phyloP scores from a whole-genome alignment of 2,888 invertebrate genomes.

The Melanostoma scalare region DNA sequence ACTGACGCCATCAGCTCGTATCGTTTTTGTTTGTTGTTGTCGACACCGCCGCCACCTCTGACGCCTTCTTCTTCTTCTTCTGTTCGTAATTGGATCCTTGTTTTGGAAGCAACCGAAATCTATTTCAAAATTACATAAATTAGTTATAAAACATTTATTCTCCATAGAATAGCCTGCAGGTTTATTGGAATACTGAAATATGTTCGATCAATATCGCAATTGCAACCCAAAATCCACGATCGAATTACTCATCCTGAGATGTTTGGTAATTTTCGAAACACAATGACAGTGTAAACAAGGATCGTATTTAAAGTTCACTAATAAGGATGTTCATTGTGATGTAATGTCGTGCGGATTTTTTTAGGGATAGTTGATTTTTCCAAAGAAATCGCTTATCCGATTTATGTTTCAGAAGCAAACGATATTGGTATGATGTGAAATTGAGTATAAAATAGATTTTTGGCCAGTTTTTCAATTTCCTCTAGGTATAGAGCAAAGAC shows the following conservation, averaged over 20 bases:
- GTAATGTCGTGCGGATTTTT: conserved; percentile 59
- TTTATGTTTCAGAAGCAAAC: conserved; percentile 33
- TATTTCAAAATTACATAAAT: conserved; percentile 29
- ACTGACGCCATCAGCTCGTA: conserved; percentile 51
- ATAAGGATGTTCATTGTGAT: conserved; percentile 56
- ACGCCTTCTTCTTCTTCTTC: conserved; percentile 27
- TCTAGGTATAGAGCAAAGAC: conserved; percentile 5
- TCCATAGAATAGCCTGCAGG: conserved; percentile 10
- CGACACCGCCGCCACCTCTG: conserved; percentile 21
- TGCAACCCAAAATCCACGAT: conserved; percentile 14
- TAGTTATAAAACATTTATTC: conserved; percentile 32
- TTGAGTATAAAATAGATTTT: conserved; percentile 63
- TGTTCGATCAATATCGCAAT: conserved; percentile 40
- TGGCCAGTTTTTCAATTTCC: conserved; percentile 42
- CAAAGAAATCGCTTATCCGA: conserved; percentile 51
- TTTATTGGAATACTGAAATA: neutral
- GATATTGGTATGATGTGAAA: conserved; percentile 51
- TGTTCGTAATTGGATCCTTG: conserved; percentile 65
- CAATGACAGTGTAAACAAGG: conserved; percentile 21
- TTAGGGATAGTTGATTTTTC: conserved; percentile 30
- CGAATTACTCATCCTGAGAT: conserved; percentile 56
- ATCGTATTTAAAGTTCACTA: conserved; percentile 29
- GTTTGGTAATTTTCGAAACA: conserved; percentile 57
- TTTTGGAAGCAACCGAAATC: conserved; percentile 51
- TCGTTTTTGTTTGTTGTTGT: conserved; percentile 60